Evolutionary conservation across 2,888 invertebrate genomes (phyloP).

Genomic region (Caenorhabditis plicata): DNA sequence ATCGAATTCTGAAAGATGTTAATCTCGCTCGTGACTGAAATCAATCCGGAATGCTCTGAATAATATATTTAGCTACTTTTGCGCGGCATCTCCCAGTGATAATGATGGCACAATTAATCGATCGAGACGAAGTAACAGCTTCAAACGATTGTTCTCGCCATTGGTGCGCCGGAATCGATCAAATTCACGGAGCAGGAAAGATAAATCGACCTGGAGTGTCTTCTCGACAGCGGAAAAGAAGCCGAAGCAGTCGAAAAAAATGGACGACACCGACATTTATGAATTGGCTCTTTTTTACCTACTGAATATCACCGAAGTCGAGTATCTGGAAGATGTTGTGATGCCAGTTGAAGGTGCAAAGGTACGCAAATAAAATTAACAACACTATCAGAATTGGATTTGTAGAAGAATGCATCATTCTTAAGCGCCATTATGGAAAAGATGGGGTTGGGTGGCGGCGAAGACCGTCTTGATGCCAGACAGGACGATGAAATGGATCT

Average conservation of each 20-base stretch:
- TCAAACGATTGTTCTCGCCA: slow-evolving; percentile 27
- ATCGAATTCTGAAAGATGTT: no score
- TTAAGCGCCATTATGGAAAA: slow-evolving; percentile 25
- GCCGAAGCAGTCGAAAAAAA: slow-evolving; percentile 15
- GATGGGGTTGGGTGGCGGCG: slow-evolving; percentile 14
- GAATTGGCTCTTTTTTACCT: slow-evolving; percentile 25
- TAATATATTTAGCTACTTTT: no score
- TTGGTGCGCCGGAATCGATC: slow-evolving; percentile 28
- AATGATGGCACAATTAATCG: no score
- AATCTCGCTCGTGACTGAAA: no score
- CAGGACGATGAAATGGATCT: slow-evolving; percentile 34
- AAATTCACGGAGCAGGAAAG: slow-evolving; percentile 21
- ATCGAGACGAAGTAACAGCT: slow-evolving; percentile 28
- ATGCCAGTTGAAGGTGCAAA: slow-evolving; percentile 22
- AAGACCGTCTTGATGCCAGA: slow-evolving; percentile 16
- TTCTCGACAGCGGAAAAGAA: slow-evolving; percentile 20
- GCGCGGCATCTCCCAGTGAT: no score
- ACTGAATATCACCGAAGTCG: slow-evolving; percentile 22
- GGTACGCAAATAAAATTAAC: neutral
- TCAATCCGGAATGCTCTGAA: neutral
- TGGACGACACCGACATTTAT: slow-evolving; percentile 29
- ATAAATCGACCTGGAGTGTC: slow-evolving; percentile 27
- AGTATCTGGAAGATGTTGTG: slow-evolving; percentile 31
- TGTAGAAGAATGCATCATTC: slow-evolving; percentile 32
- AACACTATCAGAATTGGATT: neutral